Evolutionary conservation across 2,888 invertebrate genomes (phyloP), one percentile per base, ranked within the genome.

Genomic region (Urechis unicinctus): DNA sequence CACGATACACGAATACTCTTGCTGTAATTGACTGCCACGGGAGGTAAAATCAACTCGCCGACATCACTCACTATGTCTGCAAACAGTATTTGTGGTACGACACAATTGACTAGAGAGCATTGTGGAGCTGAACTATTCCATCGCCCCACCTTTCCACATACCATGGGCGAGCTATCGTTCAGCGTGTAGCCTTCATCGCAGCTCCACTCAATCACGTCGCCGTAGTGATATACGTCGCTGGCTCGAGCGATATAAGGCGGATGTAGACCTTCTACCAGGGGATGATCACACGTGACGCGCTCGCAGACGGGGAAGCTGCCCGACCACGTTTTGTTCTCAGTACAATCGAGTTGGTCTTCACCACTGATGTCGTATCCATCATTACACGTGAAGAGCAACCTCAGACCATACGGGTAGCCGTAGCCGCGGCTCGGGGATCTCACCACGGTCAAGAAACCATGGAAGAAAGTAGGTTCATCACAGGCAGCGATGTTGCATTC

Each of bases 241-340:
- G 49, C 45, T 4, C 31, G 36, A 1, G 17, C 28, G 13, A 61
- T n/a, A n/a, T n/a, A n/a, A n/a, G n/a, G n/a, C n/a, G n/a, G n/a
- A n/a, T n/a, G n/a, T n/a, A n/a, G n/a, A n/a, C n/a, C n/a, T n/a
- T n/a, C n/a, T 2, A 50, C 43, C 36, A 30, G 22, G 4, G 56
- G 60, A 3, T 30, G 36, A 1, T 42, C 46, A 50, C 61, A 61
- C 21, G 30, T 43, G 17, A 51, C 42, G 13, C n/a, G 25, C 25
- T 46, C 59, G 60, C 78, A 78, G 3, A 56, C 58, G 4, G 77
- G 75, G 22, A 67, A 59, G 0, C 53, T 56, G 3, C 62, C 67
- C 41, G 71, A 66, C 77, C 77, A 78, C 1, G 61, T 41, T 1
- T 62, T 66, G 46, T 67, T 61, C 2, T 58, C 58, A 21, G 58